These are phyloP conservation scores for Nycticebus coucang DNA, from an alignment of 2,113 vertebrate genomes.

Conservation along the genomic window DNA sequence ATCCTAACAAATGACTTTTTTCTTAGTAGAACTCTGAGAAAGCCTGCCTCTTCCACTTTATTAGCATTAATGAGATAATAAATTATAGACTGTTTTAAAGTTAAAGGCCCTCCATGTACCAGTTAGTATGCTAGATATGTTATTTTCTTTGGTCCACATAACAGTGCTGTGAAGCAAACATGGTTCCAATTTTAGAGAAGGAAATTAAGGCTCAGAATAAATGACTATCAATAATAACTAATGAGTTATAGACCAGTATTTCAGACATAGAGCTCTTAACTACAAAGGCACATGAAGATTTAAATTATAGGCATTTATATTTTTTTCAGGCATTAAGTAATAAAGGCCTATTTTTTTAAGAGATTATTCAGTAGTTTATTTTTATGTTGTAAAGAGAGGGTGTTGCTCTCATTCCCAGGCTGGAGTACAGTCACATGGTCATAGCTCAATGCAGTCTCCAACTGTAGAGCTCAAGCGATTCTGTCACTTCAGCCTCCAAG, in stretches of 20 bases:
- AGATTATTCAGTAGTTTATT: not conserved
- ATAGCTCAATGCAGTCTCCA: too few relatives aligned
- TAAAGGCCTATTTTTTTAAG: not conserved
- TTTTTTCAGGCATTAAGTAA: not conserved
- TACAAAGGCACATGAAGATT: not conserved
- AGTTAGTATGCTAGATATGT: not conserved
- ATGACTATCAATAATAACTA: not conserved
- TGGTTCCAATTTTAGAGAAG: not conserved
- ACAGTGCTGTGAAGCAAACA: not conserved
- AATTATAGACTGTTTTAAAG: not conserved
- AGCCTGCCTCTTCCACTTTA: not conserved
- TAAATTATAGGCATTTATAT: not conserved
- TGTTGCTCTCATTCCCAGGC: too few relatives aligned
- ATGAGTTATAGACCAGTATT: not conserved
- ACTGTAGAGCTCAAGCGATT: too few relatives aligned
- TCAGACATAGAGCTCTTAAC: not conserved
- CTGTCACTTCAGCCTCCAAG: too few relatives aligned
- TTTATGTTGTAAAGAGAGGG: not conserved
- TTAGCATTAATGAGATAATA: not conserved
- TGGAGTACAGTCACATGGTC: too few relatives aligned
- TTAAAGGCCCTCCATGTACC: not conserved
- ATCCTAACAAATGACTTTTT: not conserved
- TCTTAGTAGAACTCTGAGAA: not conserved
- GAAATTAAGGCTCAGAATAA: not conserved
- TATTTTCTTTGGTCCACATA: not conserved